Percentiles rank a stretch among this genome's conserved stretches.
Conservation (phyloP, 2,113 vertebrate genomes). For the Jacana jacana region DNA sequence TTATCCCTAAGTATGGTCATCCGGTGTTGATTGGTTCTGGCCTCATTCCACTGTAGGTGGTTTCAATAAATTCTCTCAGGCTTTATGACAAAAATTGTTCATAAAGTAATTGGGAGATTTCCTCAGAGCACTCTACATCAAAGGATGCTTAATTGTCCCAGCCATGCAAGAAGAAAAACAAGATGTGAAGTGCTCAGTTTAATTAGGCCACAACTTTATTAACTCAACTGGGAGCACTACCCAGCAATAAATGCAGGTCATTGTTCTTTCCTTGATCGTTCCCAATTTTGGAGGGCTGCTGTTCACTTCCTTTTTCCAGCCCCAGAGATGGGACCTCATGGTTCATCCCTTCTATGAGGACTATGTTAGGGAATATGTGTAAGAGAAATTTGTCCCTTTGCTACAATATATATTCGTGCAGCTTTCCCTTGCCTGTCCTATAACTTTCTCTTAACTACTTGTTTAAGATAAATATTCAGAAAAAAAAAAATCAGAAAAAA, state of each 20-base stretch:
- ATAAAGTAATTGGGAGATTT: conserved; percentile 69
- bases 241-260: conserved; percentile 58
- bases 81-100: conserved; percentile 62
- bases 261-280: conserved; percentile 50
- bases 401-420: background rate
- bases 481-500: background rate
- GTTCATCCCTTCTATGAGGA: background rate
- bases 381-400: background rate
- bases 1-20: conserved; percentile 21
- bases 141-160: conserved; percentile 67
- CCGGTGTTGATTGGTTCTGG: conserved; percentile 30
- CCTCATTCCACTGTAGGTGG: conserved; percentile 55
- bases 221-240: conserved; percentile 63
- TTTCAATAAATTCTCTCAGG: conserved; percentile 63
- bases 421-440: background rate
- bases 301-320: background rate
- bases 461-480: background rate
- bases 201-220: conserved; percentile 71
- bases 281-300: background rate
- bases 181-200: conserved; percentile 65
- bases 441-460: background rate
- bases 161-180: conserved; percentile 68
- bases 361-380: background rate
- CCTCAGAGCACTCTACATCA: conserved; percentile 67
- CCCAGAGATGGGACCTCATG: background rate